Conservation (phyloP, 2,888 invertebrate species). For the Colostygia pectinataria region DNA sequence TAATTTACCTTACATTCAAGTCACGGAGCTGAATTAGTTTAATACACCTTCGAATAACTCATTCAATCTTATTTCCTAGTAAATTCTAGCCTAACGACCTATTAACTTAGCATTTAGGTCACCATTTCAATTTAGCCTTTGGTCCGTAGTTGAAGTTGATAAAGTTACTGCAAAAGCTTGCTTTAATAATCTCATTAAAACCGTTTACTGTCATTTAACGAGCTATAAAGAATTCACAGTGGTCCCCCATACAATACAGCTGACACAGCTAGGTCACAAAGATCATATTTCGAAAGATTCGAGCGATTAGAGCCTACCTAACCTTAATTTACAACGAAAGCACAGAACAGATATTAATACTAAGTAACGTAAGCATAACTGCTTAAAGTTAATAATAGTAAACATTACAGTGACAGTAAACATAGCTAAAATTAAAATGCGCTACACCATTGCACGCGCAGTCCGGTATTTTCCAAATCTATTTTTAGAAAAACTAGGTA, state of each 20-base stretch:
- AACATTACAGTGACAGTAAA: too few species aligned
- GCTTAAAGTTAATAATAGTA: too few species aligned
- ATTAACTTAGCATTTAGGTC: slow-evolving; percentile 13
- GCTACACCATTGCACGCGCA: too few species aligned
- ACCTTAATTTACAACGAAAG: too few species aligned
- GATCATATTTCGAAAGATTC: too few species aligned
- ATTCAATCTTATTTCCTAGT: slow-evolving; percentile 4
- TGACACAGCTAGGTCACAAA: slow-evolving; percentile 23
- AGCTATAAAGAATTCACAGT: slow-evolving; percentile 68
- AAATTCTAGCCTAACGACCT: slow-evolving; percentile 1
- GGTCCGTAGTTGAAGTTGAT: slow-evolving; percentile 6
- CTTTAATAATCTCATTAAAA: slow-evolving; percentile 71
- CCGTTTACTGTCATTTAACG: slow-evolving; percentile 70
- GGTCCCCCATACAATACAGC: slow-evolving; percentile 32
- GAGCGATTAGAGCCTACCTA: too few species aligned
- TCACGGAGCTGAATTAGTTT: background rate
- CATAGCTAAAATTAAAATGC: too few species aligned
- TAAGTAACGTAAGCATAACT: too few species aligned
- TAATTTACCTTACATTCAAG: too few species aligned
- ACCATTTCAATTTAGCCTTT: slow-evolving; percentile 14
- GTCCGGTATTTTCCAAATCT: too few species aligned
- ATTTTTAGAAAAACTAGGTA: too few species aligned
- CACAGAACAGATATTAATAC: too few species aligned
- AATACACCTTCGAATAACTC: background rate
- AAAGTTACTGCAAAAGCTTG: slow-evolving; percentile 19